Evolutionary conservation across 1,140 invertebrate genomes (phyloP).

Genomic region (Achroia grisella): DNA sequence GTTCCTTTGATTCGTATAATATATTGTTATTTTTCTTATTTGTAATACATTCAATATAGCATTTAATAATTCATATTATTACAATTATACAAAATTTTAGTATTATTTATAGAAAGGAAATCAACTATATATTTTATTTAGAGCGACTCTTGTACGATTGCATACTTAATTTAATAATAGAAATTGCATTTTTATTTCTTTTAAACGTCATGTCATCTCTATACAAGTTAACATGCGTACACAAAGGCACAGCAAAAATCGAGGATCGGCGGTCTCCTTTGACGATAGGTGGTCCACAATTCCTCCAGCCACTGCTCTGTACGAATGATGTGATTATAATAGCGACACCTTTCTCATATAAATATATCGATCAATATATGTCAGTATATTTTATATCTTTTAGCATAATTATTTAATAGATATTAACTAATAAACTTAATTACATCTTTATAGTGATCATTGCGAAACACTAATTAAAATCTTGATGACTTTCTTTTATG

Average conservation of each 20-base stretch:
- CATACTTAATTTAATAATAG: neutral
- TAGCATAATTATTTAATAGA: constrained; percentile 45
- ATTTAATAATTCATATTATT: no score
- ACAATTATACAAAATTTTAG: no score
- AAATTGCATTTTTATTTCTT: neutral
- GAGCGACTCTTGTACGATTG: no score
- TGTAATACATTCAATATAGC: no score
- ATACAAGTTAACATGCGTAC: constrained; percentile 38
- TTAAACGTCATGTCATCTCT: constrained; percentile 21
- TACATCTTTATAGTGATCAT: constrained; percentile 31
- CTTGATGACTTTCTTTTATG: constrained; percentile 49
- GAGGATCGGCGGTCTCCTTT: constrained; percentile 56
- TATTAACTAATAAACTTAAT: constrained; percentile 41
- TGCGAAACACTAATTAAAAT: constrained; percentile 47
- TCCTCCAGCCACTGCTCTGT: constrained; percentile 2
- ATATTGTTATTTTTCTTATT: no score
- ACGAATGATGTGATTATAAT: constrained; percentile 67
- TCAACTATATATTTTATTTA: no score
- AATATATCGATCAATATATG: constrained; percentile 34
- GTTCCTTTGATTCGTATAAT: no score
- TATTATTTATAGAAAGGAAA: no score
- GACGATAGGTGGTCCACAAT: constrained; percentile 59
- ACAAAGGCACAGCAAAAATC: constrained; percentile 64
- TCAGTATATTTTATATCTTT: constrained; percentile 29
- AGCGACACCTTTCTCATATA: constrained; percentile 56